These are phyloP conservation scores for Tadarida brasiliensis DNA, from an alignment of 2,797 vertebrate genomes.

Conservation along the genomic window DNA sequence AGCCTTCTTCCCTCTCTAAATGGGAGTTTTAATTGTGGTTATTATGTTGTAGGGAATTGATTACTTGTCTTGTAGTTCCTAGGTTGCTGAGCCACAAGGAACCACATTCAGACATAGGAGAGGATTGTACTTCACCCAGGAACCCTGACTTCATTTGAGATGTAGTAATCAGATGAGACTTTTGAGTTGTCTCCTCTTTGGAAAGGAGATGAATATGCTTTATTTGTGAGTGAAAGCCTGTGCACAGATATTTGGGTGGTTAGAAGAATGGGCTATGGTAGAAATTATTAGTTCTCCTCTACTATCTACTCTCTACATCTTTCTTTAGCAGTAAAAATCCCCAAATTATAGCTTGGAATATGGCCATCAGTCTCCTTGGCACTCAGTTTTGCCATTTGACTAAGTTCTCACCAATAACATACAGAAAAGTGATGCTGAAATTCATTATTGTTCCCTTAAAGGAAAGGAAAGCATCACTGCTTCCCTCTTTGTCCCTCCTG, in stretches of 20 bases:
- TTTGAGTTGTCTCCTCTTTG: neutral
- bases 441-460: conserved; percentile 17
- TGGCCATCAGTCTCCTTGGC: neutral
- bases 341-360: neutral
- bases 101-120: neutral
- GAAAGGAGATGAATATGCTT: conserved; percentile 41
- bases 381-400: neutral
- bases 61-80: neutral
- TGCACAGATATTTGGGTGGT: neutral
- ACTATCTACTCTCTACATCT: conserved; percentile 5
- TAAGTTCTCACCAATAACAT: neutral
- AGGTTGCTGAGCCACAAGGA: conserved; percentile 1
- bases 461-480: neutral
- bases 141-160: neutral
- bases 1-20: neutral
- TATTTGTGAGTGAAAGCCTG: conserved; percentile 32
- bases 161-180: neutral
- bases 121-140: neutral
- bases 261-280: neutral
- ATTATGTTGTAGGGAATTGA: neutral
- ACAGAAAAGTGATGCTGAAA: neutral
- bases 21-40: neutral
- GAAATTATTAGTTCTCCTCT: conserved; percentile 9
- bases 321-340: conserved; percentile 23
- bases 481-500: neutral